phyloP scores from a whole-genome alignment of 2,888 invertebrate genomes.

The Lasioglossum pauxillum region DNA sequence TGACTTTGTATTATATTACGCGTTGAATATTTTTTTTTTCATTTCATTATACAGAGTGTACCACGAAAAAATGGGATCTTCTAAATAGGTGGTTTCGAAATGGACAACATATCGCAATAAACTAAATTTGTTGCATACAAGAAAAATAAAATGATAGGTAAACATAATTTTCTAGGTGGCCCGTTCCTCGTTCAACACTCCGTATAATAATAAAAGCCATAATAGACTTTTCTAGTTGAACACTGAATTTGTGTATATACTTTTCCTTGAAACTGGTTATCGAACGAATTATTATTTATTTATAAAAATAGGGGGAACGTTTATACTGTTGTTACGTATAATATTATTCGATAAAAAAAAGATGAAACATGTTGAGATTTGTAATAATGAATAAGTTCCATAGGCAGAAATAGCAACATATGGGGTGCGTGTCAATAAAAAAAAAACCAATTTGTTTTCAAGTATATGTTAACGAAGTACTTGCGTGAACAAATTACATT shows the following conservation, averaged over 20 bases:
- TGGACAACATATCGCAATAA: neutral
- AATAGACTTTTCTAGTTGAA: slow-evolving; percentile 40
- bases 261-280: slow-evolving; percentile 49
- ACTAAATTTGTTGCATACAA: neutral
- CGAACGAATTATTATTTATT: slow-evolving; percentile 68
- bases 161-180: neutral
- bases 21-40: slow-evolving; percentile 42
- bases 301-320: slow-evolving; percentile 52
- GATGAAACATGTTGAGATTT: slow-evolving; percentile 42
- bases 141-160: neutral
- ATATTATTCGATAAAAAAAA: slow-evolving; percentile 50
- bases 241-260: slow-evolving; percentile 54
- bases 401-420: slow-evolving; percentile 64
- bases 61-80: neutral
- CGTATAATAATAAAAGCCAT: slow-evolving; percentile 22
- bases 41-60: slow-evolving; percentile 37
- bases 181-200: neutral
- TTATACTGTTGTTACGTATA: slow-evolving; percentile 67
- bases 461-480: slow-evolving; percentile 50
- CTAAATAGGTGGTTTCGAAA: neutral
- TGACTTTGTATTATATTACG: slow-evolving; percentile 51
- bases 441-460: slow-evolving; percentile 69
- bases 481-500: slow-evolving; percentile 48
- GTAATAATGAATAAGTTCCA: slow-evolving; percentile 64
- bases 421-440: slow-evolving; percentile 53